Conservation (phyloP, 2,888 invertebrate species). For the Charanyca ferruginea region DNA sequence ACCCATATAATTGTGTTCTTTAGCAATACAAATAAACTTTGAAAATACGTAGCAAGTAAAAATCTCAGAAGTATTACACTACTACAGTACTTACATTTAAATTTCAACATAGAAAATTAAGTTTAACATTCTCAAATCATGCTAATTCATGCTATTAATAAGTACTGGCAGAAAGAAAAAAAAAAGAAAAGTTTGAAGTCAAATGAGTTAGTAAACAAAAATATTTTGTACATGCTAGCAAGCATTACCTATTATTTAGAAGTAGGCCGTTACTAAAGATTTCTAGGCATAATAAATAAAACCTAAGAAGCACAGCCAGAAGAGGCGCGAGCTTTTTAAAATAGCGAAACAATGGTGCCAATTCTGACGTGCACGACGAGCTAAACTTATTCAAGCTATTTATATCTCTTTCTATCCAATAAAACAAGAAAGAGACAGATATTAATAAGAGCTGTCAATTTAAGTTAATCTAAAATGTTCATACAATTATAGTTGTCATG, state of each 20-base stretch:
- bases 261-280: constrained; percentile 2
- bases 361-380: too few species aligned
- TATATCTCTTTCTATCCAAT: too few species aligned
- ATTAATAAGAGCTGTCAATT: too few species aligned
- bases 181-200: neutral
- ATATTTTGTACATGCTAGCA: constrained; percentile 17
- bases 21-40: too few species aligned
- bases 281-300: neutral
- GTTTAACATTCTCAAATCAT: constrained; percentile 25
- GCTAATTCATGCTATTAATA: constrained; percentile 54
- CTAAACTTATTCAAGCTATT: too few species aligned
- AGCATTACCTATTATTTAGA: constrained; percentile 10
- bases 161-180: constrained; percentile 20
- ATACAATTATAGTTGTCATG: too few species aligned
- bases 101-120: constrained; percentile 4
- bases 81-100: neutral
- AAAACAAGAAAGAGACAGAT: too few species aligned
- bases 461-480: too few species aligned
- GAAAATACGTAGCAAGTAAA: neutral
- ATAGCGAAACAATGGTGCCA: too few species aligned
- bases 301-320: too few species aligned
- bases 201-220: constrained; percentile 25
- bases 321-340: too few species aligned
- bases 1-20: too few species aligned
- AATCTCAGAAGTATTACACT: constrained; percentile 22